Evolutionary conservation across 2,113 vertebrate species (phyloP).

Genomic region (Dermatemys mawii): DNA sequence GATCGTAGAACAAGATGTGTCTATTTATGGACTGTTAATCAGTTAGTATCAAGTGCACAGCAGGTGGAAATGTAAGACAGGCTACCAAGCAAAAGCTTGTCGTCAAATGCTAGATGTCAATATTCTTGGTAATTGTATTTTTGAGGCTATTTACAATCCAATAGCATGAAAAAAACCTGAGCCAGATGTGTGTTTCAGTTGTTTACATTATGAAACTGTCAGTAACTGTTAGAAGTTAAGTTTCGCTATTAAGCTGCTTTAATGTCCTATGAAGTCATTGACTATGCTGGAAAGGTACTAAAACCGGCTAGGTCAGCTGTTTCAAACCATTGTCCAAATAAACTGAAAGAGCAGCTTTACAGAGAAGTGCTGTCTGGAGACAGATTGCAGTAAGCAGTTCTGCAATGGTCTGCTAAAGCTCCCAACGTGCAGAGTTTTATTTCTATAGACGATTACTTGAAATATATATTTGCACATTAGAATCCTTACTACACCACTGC

Average conservation of each 20-base stretch:
- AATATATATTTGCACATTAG: background rate
- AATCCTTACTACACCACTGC: background rate
- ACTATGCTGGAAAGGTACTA: background rate
- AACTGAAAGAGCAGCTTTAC: background rate
- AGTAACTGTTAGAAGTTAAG: background rate
- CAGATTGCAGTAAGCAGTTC: background rate
- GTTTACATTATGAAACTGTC: background rate
- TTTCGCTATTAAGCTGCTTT: background rate
- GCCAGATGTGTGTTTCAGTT: background rate
- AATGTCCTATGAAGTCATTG: background rate
- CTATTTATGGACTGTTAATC: background rate
- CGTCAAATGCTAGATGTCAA: background rate
- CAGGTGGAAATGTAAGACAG: background rate
- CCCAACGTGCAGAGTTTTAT: background rate
- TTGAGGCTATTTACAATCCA: background rate
- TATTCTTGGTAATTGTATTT: background rate
- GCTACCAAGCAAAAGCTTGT: background rate
- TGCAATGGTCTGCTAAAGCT: background rate
- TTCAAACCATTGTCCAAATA: background rate
- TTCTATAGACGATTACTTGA: background rate
- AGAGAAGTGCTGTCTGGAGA: background rate
- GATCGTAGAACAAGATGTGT: background rate
- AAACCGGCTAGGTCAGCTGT: background rate
- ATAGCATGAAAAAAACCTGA: background rate
- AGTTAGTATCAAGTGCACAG: background rate